Percentiles rank a stretch among this genome's conserved stretches.
These are phyloP conservation scores for Sebastes diaconus DNA, from an alignment of 2,797 vertebrate species.

Conservation along the genomic window DNA sequence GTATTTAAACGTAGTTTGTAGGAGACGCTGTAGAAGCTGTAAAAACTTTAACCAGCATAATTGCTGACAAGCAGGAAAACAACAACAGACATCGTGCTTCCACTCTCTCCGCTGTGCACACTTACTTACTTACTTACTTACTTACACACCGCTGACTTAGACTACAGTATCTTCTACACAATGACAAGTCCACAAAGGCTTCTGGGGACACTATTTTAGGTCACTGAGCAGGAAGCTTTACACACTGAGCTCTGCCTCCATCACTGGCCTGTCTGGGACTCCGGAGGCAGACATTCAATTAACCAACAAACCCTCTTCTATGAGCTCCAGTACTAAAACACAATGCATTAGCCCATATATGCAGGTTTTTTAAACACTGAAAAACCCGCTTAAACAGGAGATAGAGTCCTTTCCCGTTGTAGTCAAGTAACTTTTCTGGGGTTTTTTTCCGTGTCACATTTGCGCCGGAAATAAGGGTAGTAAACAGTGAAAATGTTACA, in stretches of 20 bases:
- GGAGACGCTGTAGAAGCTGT: background rate
- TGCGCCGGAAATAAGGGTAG: too few relatives aligned
- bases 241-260: background rate
- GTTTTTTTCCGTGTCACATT: background rate
- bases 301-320: constrained; percentile 7
- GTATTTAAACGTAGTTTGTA: too few relatives aligned
- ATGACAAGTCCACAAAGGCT: constrained; percentile 9
- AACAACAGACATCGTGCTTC: background rate
- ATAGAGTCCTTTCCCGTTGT: too few relatives aligned
- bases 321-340: constrained; percentile 13
- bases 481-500: too few relatives aligned
- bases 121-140: background rate
- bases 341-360: background rate
- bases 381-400: too few relatives aligned
- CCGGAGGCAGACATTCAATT: background rate
- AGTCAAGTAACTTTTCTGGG: too few relatives aligned
- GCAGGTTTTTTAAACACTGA: too few relatives aligned
- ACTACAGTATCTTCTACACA: background rate
- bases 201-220: constrained; percentile 26
- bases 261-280: background rate
- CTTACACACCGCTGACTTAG: background rate
- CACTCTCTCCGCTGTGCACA: background rate
- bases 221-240: constrained; percentile 43
- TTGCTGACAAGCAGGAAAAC: constrained; percentile 11
- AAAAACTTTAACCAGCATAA: background rate